Conservation (phyloP, 2,888 invertebrate genomes). For the Torymus aiolomorphi region DNA sequence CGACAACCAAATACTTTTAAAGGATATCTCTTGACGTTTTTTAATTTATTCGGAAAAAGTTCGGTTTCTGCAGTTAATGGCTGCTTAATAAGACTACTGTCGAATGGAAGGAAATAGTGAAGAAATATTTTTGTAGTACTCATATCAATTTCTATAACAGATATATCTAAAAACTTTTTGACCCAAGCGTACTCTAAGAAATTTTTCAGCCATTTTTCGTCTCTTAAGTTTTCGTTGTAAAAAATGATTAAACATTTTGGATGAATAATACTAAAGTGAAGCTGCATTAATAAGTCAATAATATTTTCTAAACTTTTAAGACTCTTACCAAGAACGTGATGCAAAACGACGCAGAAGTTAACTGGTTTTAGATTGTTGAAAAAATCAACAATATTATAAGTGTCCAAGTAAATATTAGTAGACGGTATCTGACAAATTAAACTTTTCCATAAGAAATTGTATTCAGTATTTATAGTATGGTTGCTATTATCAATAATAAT, state of each 20-base stretch:
- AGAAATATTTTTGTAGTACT: not conserved
- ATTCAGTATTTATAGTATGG: not conserved
- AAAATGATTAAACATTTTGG: slow-evolving; percentile 26
- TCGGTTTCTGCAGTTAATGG: not conserved
- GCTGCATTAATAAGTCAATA: not conserved
- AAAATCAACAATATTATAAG: too few relatives aligned
- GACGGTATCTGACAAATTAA: not conserved
- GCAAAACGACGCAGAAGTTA: slow-evolving; percentile 2
- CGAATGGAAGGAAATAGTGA: slow-evolving; percentile 24
- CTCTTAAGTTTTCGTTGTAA: not conserved
- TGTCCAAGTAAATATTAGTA: not conserved
- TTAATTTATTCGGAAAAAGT: slow-evolving; percentile 24
- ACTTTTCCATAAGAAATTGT: not conserved
- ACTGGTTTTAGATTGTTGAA: not conserved
- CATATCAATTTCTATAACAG: not conserved
- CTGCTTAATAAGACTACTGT: not conserved
- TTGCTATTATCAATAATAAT: not conserved
- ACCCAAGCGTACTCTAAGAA: slow-evolving; percentile 17
- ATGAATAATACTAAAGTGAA: not conserved
- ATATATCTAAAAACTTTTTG: slow-evolving; percentile 34
- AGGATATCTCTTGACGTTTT: slow-evolving; percentile 9
- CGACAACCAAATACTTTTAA: slow-evolving; percentile 9
- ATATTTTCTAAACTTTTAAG: not conserved
- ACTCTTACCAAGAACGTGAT: not conserved
- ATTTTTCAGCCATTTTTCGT: not conserved